These are phyloP conservation scores for Delia radicum DNA, from an alignment of 1,140 invertebrate species.

Conservation along the genomic window DNA sequence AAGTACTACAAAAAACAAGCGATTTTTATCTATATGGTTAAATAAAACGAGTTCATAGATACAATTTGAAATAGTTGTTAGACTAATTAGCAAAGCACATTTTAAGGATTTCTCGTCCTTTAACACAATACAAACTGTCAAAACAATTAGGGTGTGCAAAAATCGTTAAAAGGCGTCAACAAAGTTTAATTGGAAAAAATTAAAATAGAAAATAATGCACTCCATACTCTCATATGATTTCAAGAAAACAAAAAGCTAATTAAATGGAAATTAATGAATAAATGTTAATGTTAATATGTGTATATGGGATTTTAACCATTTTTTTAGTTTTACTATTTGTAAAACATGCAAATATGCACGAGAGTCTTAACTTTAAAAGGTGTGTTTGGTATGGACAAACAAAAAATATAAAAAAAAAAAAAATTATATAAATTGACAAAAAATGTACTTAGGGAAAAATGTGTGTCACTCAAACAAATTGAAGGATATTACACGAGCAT, in stretches of 20 bases:
- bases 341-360: constrained; percentile 14
- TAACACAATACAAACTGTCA: not conserved
- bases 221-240: not conserved
- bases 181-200: constrained; percentile 20
- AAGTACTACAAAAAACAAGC: not conserved
- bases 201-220: not conserved
- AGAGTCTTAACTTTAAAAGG: constrained; percentile 3
- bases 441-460: constrained; percentile 15
- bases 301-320: not conserved
- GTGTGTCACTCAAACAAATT: constrained; percentile 14
- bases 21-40: not conserved
- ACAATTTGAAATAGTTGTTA: not conserved
- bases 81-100: not conserved
- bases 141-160: constrained; percentile 25
- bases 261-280: constrained; percentile 27
- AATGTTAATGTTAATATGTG: not conserved
- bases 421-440: constrained; percentile 19
- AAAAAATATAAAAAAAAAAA: not conserved
- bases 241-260: constrained; percentile 26
- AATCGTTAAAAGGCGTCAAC: constrained; percentile 30
- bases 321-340: constrained; percentile 8
- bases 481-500: constrained; percentile 6
- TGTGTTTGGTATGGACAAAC: constrained; percentile 2
- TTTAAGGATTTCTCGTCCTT: not conserved
- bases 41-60: not conserved